These are phyloP conservation scores for Pangasius djambal DNA, from an alignment of 2,797 vertebrate genomes.

Conservation along the genomic window DNA sequence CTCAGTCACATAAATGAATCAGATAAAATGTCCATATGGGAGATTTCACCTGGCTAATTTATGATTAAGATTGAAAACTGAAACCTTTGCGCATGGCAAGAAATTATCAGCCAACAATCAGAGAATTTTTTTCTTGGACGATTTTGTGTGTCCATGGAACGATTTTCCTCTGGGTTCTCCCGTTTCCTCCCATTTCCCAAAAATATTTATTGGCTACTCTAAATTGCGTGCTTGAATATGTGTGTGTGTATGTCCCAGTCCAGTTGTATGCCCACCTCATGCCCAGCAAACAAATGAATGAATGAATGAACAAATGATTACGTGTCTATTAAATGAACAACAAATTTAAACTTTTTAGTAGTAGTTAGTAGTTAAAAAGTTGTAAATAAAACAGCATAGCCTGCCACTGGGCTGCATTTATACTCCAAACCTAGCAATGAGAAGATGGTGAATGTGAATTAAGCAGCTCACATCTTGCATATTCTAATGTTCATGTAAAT, in stretches of 20 bases:
- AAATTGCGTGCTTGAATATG: neutral
- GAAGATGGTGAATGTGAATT: neutral
- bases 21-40: conserved; percentile 4
- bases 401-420: neutral
- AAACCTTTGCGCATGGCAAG: neutral
- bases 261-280: neutral
- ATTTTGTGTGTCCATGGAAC: neutral
- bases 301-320: neutral
- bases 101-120: too few relatives aligned
- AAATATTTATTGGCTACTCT: neutral
- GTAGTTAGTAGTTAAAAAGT: too few relatives aligned
- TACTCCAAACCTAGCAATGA: neutral
- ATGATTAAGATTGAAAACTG: neutral
- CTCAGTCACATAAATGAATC: neutral
- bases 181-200: neutral
- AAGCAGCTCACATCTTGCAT: neutral
- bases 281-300: neutral
- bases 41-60: conserved; percentile 11
- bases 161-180: neutral
- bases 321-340: neutral
- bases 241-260: neutral
- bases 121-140: neutral
- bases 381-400: neutral
- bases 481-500: neutral
- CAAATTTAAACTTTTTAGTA: too few relatives aligned